Percentiles rank a stretch among this genome's conserved stretches.
Conservation (phyloP, 2,797 vertebrate species). For the Alcedo quadribrachys region DNA sequence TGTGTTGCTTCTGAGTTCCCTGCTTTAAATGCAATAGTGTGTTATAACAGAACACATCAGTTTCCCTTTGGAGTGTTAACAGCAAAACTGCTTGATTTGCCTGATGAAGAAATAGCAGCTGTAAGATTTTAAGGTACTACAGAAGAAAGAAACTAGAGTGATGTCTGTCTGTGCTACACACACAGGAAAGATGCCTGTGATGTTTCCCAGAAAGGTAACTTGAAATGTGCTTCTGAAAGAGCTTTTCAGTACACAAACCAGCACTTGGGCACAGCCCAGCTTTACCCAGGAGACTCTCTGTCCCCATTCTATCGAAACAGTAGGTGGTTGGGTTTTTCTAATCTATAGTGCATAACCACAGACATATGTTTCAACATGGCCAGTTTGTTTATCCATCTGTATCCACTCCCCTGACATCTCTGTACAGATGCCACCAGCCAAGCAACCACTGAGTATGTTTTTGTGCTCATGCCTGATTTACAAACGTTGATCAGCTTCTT, state of each 20-base stretch:
- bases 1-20: background rate
- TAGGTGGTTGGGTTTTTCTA: background rate
- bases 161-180: background rate
- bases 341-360: background rate
- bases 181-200: background rate
- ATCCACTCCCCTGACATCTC: background rate
- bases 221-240: background rate
- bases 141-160: background rate
- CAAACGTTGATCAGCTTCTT: background rate
- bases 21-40: background rate
- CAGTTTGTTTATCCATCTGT: background rate
- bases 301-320: background rate
- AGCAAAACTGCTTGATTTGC: background rate
- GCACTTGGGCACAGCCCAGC: background rate
- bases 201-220: background rate
- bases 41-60: background rate
- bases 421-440: background rate
- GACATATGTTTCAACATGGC: background rate
- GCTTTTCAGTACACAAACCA: background rate
- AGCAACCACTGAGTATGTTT: background rate
- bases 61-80: background rate
- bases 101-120: background rate
- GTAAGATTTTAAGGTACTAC: background rate
- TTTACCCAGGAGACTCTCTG: background rate
- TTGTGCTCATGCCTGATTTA: background rate